Conservation (phyloP, 2,888 invertebrate genomes). For the Hetaerina titia region DNA sequence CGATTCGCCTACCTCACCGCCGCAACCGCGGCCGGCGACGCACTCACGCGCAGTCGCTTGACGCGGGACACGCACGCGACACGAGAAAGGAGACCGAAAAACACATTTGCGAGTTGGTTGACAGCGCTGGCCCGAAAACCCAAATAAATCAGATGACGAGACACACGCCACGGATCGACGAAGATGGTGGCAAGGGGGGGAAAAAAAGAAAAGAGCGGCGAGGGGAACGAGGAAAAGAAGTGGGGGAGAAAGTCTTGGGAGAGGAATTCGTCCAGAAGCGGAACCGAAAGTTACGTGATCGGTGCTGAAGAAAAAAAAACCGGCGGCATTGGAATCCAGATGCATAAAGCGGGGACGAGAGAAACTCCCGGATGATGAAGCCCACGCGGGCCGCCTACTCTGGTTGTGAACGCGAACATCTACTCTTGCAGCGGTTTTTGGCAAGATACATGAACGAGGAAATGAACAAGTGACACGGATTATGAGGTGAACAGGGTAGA, state of each 20-base stretch:
- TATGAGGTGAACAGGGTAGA: neutral
- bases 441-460: neutral
- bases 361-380: neutral
- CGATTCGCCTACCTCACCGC: too few relatives aligned
- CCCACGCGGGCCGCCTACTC: neutral
- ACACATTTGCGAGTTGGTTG: neutral
- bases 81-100: neutral
- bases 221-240: neutral
- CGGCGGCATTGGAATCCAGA: neutral
- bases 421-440: neutral
- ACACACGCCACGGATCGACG: conserved; percentile 7
- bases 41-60: neutral
- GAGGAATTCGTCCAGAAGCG: neutral
- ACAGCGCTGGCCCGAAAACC: conserved; percentile 27
- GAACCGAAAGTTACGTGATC: neutral
- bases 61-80: neutral
- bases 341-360: neutral
- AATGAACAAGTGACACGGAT: neutral
- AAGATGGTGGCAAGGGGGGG: neutral
- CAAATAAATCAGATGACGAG: conserved; percentile 14
- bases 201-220: neutral
- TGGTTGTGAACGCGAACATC: neutral
- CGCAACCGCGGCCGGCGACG: neutral
- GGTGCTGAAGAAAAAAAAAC: neutral
- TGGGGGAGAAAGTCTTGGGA: conserved; percentile 6